Conservation (phyloP, 2,888 invertebrate genomes). For the Hermaeophaga mercurialis region DNA sequence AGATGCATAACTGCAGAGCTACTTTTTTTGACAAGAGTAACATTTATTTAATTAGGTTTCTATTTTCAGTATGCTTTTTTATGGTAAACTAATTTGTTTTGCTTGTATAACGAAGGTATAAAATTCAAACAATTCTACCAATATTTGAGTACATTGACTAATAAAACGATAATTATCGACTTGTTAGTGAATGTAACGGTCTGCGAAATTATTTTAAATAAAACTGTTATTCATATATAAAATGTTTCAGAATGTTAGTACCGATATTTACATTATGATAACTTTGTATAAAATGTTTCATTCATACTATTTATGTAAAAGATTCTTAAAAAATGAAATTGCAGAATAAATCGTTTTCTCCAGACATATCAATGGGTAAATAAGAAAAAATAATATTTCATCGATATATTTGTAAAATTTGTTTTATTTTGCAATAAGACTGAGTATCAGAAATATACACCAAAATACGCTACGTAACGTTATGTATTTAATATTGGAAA, state of each 20-base stretch:
- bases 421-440: slow-evolving; percentile 42
- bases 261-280: slow-evolving; percentile 15
- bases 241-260: slow-evolving; percentile 36
- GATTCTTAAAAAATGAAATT: neutral
- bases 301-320: slow-evolving; percentile 8
- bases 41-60: too few species aligned
- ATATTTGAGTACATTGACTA: slow-evolving; percentile 3
- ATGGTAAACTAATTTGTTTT: too few species aligned
- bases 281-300: slow-evolving; percentile 16
- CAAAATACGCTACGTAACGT: slow-evolving; percentile 19
- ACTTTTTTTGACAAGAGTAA: too few species aligned
- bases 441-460: slow-evolving; percentile 41
- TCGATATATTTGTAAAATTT: slow-evolving; percentile 24
- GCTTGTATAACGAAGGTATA: too few species aligned
- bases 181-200: slow-evolving; percentile 29
- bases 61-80: too few species aligned
- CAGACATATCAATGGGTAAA: neutral
- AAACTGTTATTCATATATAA: slow-evolving; percentile 26
- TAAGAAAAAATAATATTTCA: slow-evolving; percentile 2
- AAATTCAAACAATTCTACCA: slow-evolving; percentile 3
- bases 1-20: too few species aligned
- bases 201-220: slow-evolving; percentile 35
- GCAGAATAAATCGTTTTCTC: neutral
- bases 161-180: neutral
- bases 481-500: slow-evolving; percentile 19